Conservation (phyloP, 2,113 vertebrate species). For the Turdus rufiventris region DNA sequence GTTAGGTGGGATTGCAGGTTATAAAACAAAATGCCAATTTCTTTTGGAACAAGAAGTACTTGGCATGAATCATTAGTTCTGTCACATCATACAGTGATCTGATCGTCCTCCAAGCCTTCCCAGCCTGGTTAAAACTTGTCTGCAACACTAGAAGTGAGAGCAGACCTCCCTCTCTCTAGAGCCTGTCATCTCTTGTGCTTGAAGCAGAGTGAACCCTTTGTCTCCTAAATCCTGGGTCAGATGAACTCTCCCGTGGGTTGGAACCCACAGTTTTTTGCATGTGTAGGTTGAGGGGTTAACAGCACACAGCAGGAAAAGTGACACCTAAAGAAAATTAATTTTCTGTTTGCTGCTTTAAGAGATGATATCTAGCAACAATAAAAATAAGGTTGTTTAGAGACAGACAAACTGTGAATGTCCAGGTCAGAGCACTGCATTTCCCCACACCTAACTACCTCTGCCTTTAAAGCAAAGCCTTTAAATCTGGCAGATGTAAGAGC, state of each 20-base stretch:
- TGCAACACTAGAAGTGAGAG: not conserved
- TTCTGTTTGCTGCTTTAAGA: not conserved
- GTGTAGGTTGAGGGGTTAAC: not conserved
- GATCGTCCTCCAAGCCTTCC: not conserved
- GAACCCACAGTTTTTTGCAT: not conserved
- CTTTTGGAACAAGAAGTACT: not conserved
- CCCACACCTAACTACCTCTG: not conserved
- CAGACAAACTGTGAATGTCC: not conserved
- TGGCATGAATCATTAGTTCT: not conserved
- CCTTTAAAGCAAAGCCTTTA: not conserved
- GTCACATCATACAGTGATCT: not conserved
- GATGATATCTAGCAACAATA: not conserved
- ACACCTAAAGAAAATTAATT: not conserved
- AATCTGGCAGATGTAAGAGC: not conserved
- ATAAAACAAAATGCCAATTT: not conserved
- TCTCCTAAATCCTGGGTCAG: not conserved
- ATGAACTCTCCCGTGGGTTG: not conserved
- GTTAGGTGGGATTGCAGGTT: not conserved
- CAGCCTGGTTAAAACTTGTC: not conserved
- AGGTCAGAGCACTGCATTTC: not conserved
- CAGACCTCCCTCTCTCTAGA: not conserved
- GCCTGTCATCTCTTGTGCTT: not conserved
- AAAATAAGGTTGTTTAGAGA: not conserved
- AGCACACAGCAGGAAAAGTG: not conserved
- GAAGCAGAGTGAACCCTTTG: not conserved